Conservation (phyloP, 2,888 invertebrate genomes). For the Zeuzera pyrina region DNA sequence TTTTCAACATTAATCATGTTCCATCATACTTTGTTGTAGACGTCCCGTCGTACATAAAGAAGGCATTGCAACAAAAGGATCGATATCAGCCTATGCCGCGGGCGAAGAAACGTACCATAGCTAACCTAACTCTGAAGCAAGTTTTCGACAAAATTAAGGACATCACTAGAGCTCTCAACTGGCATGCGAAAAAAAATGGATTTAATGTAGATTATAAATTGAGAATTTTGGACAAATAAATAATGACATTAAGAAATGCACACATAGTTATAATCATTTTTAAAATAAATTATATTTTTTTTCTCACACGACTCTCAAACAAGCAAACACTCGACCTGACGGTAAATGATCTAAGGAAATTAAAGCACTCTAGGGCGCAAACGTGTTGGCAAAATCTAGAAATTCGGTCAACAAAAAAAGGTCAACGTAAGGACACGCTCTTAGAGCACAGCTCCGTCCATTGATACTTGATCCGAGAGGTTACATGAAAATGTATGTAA, state of each 20-base stretch:
- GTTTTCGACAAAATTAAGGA: conserved; percentile 39
- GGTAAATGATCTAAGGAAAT: no score
- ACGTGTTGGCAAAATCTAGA: no score
- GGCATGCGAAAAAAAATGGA: conserved; percentile 41
- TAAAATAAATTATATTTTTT: conserved; percentile 1
- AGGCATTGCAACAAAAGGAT: conserved; percentile 31
- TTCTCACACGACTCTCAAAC: not conserved
- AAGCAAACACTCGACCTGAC: no score
- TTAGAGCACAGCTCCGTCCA: no score
- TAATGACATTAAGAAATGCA: not conserved
- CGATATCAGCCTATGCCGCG: conserved; percentile 17
- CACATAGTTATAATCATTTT: no score
- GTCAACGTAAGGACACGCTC: no score
- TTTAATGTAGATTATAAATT: conserved; percentile 50
- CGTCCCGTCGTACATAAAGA: conserved; percentile 35
- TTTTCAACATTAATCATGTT: no score
- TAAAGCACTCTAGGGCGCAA: no score
- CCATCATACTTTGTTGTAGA: conserved; percentile 30
- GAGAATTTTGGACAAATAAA: not conserved
- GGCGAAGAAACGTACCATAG: conserved; percentile 27
- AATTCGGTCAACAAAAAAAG: no score
- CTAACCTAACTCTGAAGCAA: conserved; percentile 34
- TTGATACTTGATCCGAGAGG: no score
- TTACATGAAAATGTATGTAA: no score
- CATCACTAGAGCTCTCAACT: conserved; percentile 37